Evolutionary conservation across 1,140 invertebrate species (phyloP), one percentile per base, ranked within the genome.

Genomic region (Panonychus citri): DNA sequence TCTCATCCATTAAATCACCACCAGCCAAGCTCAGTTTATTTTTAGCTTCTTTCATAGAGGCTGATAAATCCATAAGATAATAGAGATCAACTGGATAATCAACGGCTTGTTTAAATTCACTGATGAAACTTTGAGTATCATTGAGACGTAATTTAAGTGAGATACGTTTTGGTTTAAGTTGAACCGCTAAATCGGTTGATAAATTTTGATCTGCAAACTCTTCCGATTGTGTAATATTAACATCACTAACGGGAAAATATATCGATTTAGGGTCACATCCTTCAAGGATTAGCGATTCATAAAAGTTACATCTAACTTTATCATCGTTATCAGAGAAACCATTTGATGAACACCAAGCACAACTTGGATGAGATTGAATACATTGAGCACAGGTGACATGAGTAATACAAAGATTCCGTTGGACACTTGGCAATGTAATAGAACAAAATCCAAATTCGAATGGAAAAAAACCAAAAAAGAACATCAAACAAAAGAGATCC

Each of bases 1-100:
- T 83, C 54, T 70, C 62, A 1, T 63, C 65, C 30, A 73, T 74
- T 54, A 72, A 69, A 42, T 58, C 46, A 40, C 63, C 59, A n/a
- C 79, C 82, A 19, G 87, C 68, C 39, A 71, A 65, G 0, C 77
- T 77, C 3, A 85, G 65, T 59, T 77, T 76, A 13, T 78, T 70
- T 64, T 78, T 81, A 61, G 84, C 77, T 58, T 76, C 73, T 39
- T 71, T 66, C 85, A 89, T 89, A 0, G 83, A 84, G 46, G 74
- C 74, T 3, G 83, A 86, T 21, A 85, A 68, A 65, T 90, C 86
- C 77, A 89, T 81, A 1, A 90, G 70, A 64, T 85, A 89, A 67
- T 90, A 90, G 4, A 90, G 67, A 70, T 90, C 86, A 0, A 89
- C 80, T 0, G 85, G 86, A 69, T 87, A 89, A 66, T 86, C 78